A percentile compares a stretch with the other conserved stretches of the same genome.
Evolutionary conservation across 2,888 invertebrate species (phyloP).

Genomic region (Agrochola litura): DNA sequence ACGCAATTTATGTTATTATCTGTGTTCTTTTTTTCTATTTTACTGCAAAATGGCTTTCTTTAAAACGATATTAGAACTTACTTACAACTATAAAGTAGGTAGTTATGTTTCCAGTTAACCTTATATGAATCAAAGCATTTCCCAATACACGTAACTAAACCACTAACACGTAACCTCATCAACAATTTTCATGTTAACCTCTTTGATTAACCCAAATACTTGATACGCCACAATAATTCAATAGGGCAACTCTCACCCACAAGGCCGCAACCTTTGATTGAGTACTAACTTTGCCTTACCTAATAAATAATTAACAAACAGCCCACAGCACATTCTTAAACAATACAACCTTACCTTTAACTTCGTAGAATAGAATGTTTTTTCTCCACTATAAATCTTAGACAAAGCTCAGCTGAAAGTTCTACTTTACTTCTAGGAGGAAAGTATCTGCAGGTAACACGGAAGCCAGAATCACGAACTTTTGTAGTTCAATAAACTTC

Average conservation of each 20-base stretch:
- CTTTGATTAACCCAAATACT: slow-evolving; percentile 35
- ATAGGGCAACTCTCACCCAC: slow-evolving; percentile 25
- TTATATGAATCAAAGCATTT: slow-evolving; percentile 21
- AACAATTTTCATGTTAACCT: slow-evolving; percentile 41
- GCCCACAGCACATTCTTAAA: slow-evolving; percentile 13
- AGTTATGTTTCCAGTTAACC: neutral
- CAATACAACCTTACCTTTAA: slow-evolving; percentile 29
- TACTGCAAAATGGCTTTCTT: neutral
- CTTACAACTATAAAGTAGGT: neutral
- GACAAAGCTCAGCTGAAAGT: slow-evolving; percentile 55
- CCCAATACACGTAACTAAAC: slow-evolving; percentile 11
- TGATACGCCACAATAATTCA: slow-evolving; percentile 40
- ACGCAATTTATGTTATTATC: neutral
- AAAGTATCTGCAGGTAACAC: slow-evolving; percentile 54
- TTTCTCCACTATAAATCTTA: slow-evolving; percentile 54
- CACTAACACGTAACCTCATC: slow-evolving; percentile 12
- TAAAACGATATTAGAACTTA: neutral
- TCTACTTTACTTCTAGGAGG: slow-evolving; percentile 38
- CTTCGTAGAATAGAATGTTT: slow-evolving; percentile 28
- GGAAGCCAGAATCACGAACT: slow-evolving; percentile 48
- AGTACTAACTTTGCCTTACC: slow-evolving; percentile 10
- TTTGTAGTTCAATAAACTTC: slow-evolving; percentile 50
- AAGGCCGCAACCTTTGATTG: slow-evolving; percentile 22
- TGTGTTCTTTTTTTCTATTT: neutral
- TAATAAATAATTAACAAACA: slow-evolving; percentile 38